These are phyloP conservation scores for Phenacoccus solenopsis DNA, from an alignment of 1,140 invertebrate genomes.

Conservation along the genomic window DNA sequence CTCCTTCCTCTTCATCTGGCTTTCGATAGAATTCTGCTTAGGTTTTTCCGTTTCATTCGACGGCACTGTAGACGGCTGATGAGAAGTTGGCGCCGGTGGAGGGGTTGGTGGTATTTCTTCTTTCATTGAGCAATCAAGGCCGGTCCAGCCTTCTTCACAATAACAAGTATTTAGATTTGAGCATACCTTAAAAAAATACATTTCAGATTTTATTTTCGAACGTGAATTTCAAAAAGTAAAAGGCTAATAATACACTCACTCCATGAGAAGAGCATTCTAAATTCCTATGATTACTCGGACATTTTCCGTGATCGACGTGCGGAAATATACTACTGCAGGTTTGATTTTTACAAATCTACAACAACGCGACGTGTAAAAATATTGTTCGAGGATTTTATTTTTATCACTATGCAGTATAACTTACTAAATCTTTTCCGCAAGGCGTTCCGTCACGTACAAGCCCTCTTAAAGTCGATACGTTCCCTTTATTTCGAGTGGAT, in stretches of 20 bases:
- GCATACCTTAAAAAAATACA: slow-evolving; percentile 43
- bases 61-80: slow-evolving; percentile 35
- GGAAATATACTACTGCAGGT: slow-evolving; percentile 73
- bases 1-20: slow-evolving; percentile 35
- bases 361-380: slow-evolving; percentile 8
- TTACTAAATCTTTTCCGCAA: slow-evolving; percentile 74
- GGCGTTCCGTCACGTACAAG: slow-evolving; percentile 78
- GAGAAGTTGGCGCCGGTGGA: slow-evolving; percentile 32
- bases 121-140: slow-evolving; percentile 72
- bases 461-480: slow-evolving; percentile 54
- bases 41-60: slow-evolving; percentile 33
- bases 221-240: not conserved
- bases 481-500: slow-evolving; percentile 49
- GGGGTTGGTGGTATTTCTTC: slow-evolving; percentile 46
- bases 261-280: slow-evolving; percentile 86
- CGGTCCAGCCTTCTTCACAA: slow-evolving; percentile 78
- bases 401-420: slow-evolving; percentile 14
- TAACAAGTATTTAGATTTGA: slow-evolving; percentile 86
- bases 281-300: slow-evolving; percentile 76
- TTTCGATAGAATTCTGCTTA: slow-evolving; percentile 36
- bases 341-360: slow-evolving; percentile 79
- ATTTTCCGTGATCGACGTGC: slow-evolving; percentile 67
- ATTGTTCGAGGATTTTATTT: not conserved
- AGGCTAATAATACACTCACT: slow-evolving; percentile 43
- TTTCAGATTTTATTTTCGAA: not conserved